Evolutionary conservation across 2,888 invertebrate genomes (phyloP), one percentile per base, ranked within the genome.

Genomic region (Perizoma flavofasciatum): DNA sequence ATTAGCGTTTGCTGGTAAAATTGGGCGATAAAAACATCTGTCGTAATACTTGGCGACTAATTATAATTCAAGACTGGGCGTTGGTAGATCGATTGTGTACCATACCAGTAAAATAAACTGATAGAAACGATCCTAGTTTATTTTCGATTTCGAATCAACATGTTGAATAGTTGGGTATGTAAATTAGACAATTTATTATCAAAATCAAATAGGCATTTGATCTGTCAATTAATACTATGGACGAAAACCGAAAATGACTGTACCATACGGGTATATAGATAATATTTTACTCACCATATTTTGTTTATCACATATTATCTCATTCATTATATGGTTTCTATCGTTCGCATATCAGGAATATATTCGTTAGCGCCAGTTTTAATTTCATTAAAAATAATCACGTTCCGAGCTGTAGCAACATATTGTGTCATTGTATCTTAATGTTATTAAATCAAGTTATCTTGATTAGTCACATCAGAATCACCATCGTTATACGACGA

Each of bases 391-490:
- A 9, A 49, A n/a, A 49, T 53, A 49, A 49, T 53, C 56, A 61
- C 53, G 53, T 46, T n/a, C n/a, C n/a, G n/a, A n/a, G n/a, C n/a
- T n/a, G n/a, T n/a, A n/a, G n/a, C 46, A 37, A 53, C 52, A 41
- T 58, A 44, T 47, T 50, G 47, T 54, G 56, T 53, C 49, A 49
- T 39, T 43, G 46, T 60, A 47, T 55, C 50, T 60, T 51, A 51
- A 55, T 47, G 47, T 49, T 52, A 54, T 58, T 48, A 59, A 59
- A 63, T 61, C 59, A 56, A 56, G 59, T 55, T 59, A 53, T 60
- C 59, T 59, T 43, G 59, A 66, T 77, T 73, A 77, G 69, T 77
- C 79, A 78, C 66, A 61, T 59, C 52, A 52, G 59, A 66, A 65
- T 65, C 66, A 65, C 39, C 37, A 51, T 57, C 61, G 59, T 65